phyloP scores from a whole-genome alignment of 2,888 invertebrate genomes.

The Drosophila testacea region DNA sequence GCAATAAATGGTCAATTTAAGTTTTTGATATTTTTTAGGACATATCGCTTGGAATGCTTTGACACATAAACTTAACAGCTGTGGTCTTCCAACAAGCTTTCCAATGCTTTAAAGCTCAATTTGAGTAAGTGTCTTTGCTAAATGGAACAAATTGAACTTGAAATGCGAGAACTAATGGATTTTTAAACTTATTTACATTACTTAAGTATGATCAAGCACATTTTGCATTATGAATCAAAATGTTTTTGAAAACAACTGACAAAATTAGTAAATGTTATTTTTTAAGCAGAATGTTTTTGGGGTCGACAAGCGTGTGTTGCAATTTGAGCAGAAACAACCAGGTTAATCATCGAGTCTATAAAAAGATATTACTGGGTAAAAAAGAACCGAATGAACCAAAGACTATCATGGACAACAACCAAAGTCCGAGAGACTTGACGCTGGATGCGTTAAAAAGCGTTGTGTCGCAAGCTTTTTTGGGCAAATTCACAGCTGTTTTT shows the following conservation, averaged over 20 bases:
- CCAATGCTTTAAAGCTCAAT: constrained; percentile 25
- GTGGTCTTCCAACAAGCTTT: neutral
- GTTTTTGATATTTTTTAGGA: constrained; percentile 42
- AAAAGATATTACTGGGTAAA: neutral
- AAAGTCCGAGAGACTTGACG: constrained; percentile 25
- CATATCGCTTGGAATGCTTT: constrained; percentile 18
- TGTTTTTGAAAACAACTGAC: neutral
- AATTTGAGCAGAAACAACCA: neutral
- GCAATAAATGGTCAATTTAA: no score
- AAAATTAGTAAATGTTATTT: neutral
- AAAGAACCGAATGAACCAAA: neutral
- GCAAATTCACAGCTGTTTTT: constrained; percentile 76
- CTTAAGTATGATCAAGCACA: constrained; percentile 24
- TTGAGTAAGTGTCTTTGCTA: constrained; percentile 28
- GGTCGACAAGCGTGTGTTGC: neutral
- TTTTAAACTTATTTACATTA: neutral
- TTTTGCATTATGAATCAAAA: neutral
- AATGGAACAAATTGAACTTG: neutral
- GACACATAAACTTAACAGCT: constrained; percentile 25
- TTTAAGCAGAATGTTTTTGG: constrained; percentile 14
- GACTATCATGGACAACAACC: constrained; percentile 62
- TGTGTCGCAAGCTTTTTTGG: constrained; percentile 56
- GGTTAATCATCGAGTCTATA: neutral
- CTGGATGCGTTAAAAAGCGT: constrained; percentile 55
- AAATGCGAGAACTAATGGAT: neutral